Evolutionary conservation across 1,140 invertebrate genomes (phyloP).

Genomic region (Tribolium madens): DNA sequence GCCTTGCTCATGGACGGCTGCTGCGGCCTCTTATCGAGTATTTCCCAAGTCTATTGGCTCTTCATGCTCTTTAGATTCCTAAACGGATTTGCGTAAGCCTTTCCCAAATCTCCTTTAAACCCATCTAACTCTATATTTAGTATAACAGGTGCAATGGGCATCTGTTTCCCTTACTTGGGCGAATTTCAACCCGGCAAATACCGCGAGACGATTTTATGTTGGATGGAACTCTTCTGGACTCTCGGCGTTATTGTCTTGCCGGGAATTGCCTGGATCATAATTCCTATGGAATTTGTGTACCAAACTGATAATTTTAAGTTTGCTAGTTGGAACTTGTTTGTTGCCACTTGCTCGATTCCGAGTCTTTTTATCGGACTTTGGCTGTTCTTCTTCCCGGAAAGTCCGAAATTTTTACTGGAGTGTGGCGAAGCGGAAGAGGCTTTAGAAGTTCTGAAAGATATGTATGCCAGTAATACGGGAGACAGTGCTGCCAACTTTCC

Average conservation of each 20-base stretch:
- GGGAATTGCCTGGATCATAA: slow-evolving; percentile 81
- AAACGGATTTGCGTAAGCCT: slow-evolving; percentile 87
- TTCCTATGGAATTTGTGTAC: slow-evolving; percentile 74
- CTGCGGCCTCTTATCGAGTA: slow-evolving; percentile 79
- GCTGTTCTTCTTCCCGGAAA: slow-evolving; percentile 85
- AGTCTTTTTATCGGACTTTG: slow-evolving; percentile 74
- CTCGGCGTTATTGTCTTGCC: slow-evolving; percentile 78
- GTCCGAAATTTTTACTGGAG: slow-evolving; percentile 85
- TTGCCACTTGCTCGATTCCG: slow-evolving; percentile 75
- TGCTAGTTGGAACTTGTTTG: slow-evolving; percentile 82
- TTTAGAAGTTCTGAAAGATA: slow-evolving; percentile 74
- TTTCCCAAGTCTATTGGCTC: slow-evolving; percentile 80
- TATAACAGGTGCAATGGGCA: slow-evolving; percentile 82
- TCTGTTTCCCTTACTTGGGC: slow-evolving; percentile 81
- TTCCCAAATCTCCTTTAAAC: neutral
- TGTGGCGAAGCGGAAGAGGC: slow-evolving; percentile 81
- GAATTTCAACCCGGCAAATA: slow-evolving; percentile 82
- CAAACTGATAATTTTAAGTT: slow-evolving; percentile 72
- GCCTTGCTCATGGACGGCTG: slow-evolving; percentile 83
- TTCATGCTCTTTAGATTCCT: slow-evolving; percentile 84
- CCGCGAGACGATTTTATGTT: slow-evolving; percentile 80
- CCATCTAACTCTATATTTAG: slow-evolving; percentile 63
- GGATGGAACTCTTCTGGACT: slow-evolving; percentile 86
- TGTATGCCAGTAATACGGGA: slow-evolving; percentile 79
- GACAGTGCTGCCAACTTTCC: slow-evolving; percentile 75